These are phyloP conservation scores for Spilogale gracilis DNA, from an alignment of 2,113 vertebrate genomes.

Conservation along the genomic window DNA sequence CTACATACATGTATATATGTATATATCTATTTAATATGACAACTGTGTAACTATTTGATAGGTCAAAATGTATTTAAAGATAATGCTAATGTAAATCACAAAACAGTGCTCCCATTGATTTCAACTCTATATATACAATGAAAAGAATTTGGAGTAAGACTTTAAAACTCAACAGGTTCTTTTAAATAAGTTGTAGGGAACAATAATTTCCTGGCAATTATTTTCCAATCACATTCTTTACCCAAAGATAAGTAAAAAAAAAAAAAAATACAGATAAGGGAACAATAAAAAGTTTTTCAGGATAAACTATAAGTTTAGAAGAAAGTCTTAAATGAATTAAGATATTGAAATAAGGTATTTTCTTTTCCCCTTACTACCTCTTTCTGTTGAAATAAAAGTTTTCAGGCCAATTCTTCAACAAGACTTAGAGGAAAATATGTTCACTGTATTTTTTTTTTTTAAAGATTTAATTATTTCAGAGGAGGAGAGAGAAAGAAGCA, in stretches of 20 bases:
- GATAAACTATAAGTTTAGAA: neutral
- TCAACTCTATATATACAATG: neutral
- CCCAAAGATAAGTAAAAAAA: neutral
- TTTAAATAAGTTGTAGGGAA: slow-evolving; percentile 7
- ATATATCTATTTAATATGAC: neutral
- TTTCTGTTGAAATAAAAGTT: too few relatives aligned
- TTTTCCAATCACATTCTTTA: slow-evolving; percentile 24
- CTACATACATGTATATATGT: neutral
- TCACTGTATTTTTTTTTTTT: too few relatives aligned
- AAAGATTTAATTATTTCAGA: neutral
- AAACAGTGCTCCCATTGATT: slow-evolving; percentile 28
- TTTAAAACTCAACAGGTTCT: slow-evolving; percentile 47
- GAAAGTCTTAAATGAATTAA: slow-evolving; percentile 17
- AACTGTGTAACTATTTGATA: slow-evolving; percentile 12
- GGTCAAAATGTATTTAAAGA: slow-evolving; percentile 38
- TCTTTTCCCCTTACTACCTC: too few relatives aligned
- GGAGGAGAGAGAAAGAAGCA: too few relatives aligned
- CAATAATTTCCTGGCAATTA: neutral
- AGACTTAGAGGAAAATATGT: too few relatives aligned
- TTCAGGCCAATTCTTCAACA: too few relatives aligned
- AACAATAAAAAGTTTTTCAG: neutral
- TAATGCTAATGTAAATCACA: slow-evolving; percentile 15
- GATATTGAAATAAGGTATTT: neutral
- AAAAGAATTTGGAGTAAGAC: slow-evolving; percentile 31
- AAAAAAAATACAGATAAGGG: neutral